Conservation (phyloP, 2,888 invertebrate species). For the Drosophila fulvimacula region DNA sequence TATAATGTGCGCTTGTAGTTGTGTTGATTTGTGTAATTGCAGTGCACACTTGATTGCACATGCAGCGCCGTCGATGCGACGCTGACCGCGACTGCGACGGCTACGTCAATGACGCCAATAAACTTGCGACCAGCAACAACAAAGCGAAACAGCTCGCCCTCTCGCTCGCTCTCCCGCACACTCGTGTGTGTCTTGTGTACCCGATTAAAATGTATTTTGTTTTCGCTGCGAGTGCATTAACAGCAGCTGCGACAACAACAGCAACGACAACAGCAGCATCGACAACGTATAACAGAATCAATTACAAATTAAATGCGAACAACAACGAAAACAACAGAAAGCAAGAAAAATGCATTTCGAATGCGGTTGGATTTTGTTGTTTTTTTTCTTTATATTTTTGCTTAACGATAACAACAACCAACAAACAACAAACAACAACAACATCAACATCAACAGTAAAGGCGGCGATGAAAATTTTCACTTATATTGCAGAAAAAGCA, state of each 20-base stretch:
- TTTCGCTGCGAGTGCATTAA: conserved; percentile 55
- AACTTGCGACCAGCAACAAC: conserved; percentile 53
- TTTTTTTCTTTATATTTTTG: conserved; percentile 7
- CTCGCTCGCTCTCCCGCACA: conserved; percentile 13
- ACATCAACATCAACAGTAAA: too few relatives aligned
- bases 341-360: conserved; percentile 41
- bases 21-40: conserved; percentile 75
- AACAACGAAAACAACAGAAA: conserved; percentile 19
- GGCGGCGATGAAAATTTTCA: conserved; percentile 55
- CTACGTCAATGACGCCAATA: conserved; percentile 69
- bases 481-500: conserved; percentile 36
- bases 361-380: conserved; percentile 17
- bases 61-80: conserved; percentile 25
- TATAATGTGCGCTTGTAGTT: conserved; percentile 33
- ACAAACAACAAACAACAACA: neutral
- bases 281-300: conserved; percentile 39
- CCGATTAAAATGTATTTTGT: conserved; percentile 46
- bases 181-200: neutral
- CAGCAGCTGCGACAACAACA: conserved; percentile 42
- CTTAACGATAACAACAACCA: conserved; percentile 21
- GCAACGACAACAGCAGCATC: conserved; percentile 22
- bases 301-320: conserved; percentile 54
- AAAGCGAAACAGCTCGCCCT: conserved; percentile 21
- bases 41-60: conserved; percentile 77
- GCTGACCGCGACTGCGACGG: conserved; percentile 15